A percentile compares a stretch with the other conserved stretches of the same genome.
Evolutionary conservation across 2,888 invertebrate genomes (phyloP).

Genomic region (Ornithoptera priamus): DNA sequence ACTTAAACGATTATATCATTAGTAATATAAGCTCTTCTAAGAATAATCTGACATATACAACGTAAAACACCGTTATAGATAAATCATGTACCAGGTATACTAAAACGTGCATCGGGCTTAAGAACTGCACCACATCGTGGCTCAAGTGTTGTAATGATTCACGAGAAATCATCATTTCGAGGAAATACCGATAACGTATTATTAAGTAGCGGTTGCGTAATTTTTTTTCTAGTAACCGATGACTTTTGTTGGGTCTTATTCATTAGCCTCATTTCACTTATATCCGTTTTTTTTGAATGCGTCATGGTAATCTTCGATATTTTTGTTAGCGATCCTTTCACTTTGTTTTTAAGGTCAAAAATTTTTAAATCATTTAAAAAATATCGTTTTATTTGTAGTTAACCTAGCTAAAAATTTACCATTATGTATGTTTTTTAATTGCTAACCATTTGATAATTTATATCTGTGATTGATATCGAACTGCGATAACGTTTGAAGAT

Average conservation of each 20-base stretch:
- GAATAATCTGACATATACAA: slow-evolving; percentile 17
- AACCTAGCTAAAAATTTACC: too few species aligned
- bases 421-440: too few species aligned
- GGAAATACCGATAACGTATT: slow-evolving; percentile 24
- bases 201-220: slow-evolving; percentile 12
- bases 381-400: too few species aligned
- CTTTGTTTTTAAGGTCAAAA: too few species aligned
- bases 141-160: slow-evolving; percentile 22
- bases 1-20: slow-evolving; percentile 12
- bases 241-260: slow-evolving; percentile 2
- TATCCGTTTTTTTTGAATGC: background rate
- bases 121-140: slow-evolving; percentile 20
- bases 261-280: background rate
- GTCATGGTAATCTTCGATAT: background rate
- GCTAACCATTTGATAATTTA: too few species aligned
- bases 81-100: slow-evolving; percentile 35
- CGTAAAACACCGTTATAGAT: slow-evolving; percentile 32
- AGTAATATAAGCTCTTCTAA: slow-evolving; percentile 13
- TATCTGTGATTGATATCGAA: too few species aligned
- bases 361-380: too few species aligned
- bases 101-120: slow-evolving; percentile 25
- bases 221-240: slow-evolving; percentile 12
- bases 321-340: too few species aligned
- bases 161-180: slow-evolving; percentile 25
- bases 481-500: background rate